These are phyloP conservation scores for Microdon myrmicae DNA, from an alignment of 2,888 invertebrate species.

Conservation along the genomic window DNA sequence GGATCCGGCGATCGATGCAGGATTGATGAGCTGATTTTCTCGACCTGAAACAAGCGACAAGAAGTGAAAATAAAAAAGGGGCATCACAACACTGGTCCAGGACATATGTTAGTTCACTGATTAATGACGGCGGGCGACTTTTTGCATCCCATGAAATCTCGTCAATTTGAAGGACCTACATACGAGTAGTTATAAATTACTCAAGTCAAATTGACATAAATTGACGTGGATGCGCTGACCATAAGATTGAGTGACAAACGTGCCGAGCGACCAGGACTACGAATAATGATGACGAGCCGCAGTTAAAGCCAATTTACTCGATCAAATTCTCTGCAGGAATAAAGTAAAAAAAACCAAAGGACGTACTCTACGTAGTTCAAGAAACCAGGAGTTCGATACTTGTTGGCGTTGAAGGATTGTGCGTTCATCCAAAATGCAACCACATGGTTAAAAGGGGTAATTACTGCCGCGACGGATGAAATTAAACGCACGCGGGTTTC, in stretches of 20 bases:
- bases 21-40: constrained; percentile 68
- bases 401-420: constrained; percentile 9
- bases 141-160: constrained; percentile 3
- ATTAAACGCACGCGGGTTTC: constrained; percentile 46
- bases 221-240: constrained; percentile 41
- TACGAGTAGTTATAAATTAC: constrained; percentile 52
- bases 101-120: constrained; percentile 40
- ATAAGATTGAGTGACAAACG: constrained; percentile 49
- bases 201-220: constrained; percentile 50
- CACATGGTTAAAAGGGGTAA: constrained; percentile 48
- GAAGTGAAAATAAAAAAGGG: constrained; percentile 7
- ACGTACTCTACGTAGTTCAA: not conserved
- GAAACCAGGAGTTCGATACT: no score
- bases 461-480: constrained; percentile 38
- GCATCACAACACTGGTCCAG: constrained; percentile 2
- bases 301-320: constrained; percentile 49
- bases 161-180: constrained; percentile 36
- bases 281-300: constrained; percentile 39
- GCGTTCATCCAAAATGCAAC: constrained; percentile 32
- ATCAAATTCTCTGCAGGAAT: constrained; percentile 19
- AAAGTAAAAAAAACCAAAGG: constrained; percentile 7
- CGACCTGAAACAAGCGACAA: constrained; percentile 59
- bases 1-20: constrained; percentile 79
- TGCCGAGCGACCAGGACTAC: constrained; percentile 7
- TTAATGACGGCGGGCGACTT: constrained; percentile 36